phyloP scores from a whole-genome alignment of 1,140 invertebrate species.

The Batillaria attramentaria region DNA sequence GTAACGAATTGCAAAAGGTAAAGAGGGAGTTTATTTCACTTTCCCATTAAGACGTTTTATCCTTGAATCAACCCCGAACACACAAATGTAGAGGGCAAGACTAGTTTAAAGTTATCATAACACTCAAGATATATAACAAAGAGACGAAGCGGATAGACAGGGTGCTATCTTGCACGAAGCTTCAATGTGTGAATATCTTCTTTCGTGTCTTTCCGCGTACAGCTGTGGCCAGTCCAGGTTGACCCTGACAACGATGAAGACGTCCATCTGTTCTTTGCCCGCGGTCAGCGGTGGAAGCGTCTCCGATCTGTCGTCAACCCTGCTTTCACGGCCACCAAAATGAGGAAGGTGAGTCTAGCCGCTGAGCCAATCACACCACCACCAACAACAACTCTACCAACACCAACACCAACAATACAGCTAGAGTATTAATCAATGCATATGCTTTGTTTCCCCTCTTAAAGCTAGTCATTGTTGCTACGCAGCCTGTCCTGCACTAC shows the following conservation, averaged over 20 bases:
- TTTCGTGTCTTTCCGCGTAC: constrained; percentile 19
- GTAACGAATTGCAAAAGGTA: neutral
- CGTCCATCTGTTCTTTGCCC: constrained; percentile 67
- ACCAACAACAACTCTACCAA: too few relatives aligned
- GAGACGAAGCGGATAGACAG: too few relatives aligned
- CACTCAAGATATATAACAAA: too few relatives aligned
- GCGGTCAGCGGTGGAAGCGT: constrained; percentile 74
- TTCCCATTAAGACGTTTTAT: too few relatives aligned
- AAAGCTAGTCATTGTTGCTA: neutral
- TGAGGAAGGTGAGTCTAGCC: constrained; percentile 74
- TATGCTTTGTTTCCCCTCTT: neutral
- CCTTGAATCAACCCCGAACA: too few relatives aligned
- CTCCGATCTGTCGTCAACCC: constrained; percentile 76
- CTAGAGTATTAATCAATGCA: neutral
- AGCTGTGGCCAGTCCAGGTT: constrained; percentile 68
- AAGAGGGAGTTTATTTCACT: neutral
- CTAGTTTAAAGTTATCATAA: too few relatives aligned
- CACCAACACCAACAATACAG: too few relatives aligned
- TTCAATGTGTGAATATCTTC: too few relatives aligned
- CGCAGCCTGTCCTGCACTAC: too few relatives aligned
- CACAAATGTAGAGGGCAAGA: too few relatives aligned
- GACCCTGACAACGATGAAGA: constrained; percentile 67
- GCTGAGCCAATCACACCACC: too few relatives aligned
- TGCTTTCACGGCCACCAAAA: constrained; percentile 76
- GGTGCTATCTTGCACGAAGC: too few relatives aligned